Base-by-base conservation (phyloP, 2,888 invertebrate species). In the Agrotis puta region DNA sequence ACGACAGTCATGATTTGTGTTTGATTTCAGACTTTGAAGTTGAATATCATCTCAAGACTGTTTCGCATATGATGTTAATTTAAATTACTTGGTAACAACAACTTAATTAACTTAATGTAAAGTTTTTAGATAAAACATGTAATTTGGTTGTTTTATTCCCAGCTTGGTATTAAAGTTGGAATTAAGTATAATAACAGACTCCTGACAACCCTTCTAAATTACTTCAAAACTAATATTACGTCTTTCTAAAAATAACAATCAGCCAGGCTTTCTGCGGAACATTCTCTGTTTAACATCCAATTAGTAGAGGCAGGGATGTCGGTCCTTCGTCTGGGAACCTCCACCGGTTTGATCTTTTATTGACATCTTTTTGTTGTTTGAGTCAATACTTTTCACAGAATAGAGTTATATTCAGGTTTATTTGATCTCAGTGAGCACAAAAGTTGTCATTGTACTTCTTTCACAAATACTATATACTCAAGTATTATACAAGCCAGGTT, bases 201-300 rank as follows among this genome's bases (percentile, higher is more conserved):
- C 2, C 13, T 58, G 54, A 61, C 59, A 76, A 18, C 64, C 73
- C 54, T 64, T 50, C 5, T 7, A 16, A 47, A 53, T 56, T 7
- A 59, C 54, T n/a, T 76, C n/a, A 20, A 24, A 58, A 63, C 18
- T 14, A 57, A 63, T 74, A 27, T 57, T 59, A 45, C 7, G 22
- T 16, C 20, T 9, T 43, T 47, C 45, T 48, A 48, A 71, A 70
- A 75, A 59, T 63, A 70, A 48, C 53, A 78, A 45, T 45, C 18
- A 18, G 27, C 47, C 56, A 58, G 61, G 22, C 47, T 51, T 63
- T 62, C 50, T 33, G 43, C 18, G 22, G 56, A 47, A 53, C 24
- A 78, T 71, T n/a, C 27, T 33, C 47, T 11, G 22, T 50, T 79
- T 72, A 72, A 20, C 22, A 78, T 56, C 59, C 50, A 76, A 73